phyloP scores from a whole-genome alignment of 2,888 invertebrate genomes.

The Conomelus anceps region DNA sequence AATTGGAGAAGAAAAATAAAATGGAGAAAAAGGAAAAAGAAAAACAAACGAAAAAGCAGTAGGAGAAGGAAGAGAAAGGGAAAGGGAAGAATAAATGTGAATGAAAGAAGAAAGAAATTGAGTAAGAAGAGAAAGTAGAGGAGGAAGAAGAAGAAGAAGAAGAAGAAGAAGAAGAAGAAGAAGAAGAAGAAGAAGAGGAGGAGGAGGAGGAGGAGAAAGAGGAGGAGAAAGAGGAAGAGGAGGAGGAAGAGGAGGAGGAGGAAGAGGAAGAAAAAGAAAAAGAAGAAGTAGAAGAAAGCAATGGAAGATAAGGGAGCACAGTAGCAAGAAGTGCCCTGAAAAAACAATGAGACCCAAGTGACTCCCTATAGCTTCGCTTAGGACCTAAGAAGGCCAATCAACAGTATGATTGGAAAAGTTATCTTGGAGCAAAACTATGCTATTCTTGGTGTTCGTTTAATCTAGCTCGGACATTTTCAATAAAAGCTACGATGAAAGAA shows the following conservation, averaged over 20 bases:
- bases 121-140: not conserved
- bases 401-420: not conserved
- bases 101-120: not conserved
- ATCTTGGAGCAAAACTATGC: too few species aligned
- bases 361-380: too few species aligned
- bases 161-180: not conserved
- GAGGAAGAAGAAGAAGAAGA: not conserved
- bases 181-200: not conserved
- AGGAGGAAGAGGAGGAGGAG: not conserved
- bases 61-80: not conserved
- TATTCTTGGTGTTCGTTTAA: too few species aligned
- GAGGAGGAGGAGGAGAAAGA: not conserved
- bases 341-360: not conserved
- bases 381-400: not conserved
- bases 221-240: not conserved
- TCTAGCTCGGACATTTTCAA: too few species aligned
- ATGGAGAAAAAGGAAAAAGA: not conserved
- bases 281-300: not conserved
- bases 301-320: not conserved
- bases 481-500: too few species aligned
- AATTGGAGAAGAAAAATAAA: not conserved
- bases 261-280: not conserved
- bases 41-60: not conserved
- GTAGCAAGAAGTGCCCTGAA: not conserved
- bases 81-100: not conserved